Evolutionary conservation across 1,140 invertebrate genomes (phyloP).

Genomic region (Araneus ventricosus): DNA sequence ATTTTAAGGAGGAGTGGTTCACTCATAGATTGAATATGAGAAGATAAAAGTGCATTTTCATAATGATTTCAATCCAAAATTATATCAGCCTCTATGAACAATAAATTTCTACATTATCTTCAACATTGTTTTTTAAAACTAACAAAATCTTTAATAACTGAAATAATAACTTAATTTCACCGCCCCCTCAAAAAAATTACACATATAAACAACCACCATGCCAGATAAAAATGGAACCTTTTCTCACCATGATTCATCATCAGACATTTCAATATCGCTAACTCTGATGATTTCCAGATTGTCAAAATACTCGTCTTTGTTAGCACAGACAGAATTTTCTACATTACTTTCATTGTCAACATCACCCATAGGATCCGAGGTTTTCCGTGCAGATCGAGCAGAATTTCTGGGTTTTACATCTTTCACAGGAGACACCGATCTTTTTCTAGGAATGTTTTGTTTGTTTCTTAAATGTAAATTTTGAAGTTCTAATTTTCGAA

Average conservation of each 20-base stretch:
- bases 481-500: conserved; percentile 80
- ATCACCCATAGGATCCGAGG: not conserved
- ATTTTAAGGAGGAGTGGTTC: too few species aligned
- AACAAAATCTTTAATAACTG: too few species aligned
- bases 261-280: conserved; percentile 75
- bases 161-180: not conserved
- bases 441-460: conserved; percentile 74
- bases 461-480: conserved; percentile 80
- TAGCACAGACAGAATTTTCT: conserved; percentile 11
- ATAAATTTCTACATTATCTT: too few species aligned
- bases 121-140: too few species aligned
- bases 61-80: too few species aligned
- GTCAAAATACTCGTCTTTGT: conserved; percentile 68
- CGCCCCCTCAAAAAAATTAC: not conserved
- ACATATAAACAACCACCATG: not conserved
- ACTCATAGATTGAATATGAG: too few species aligned
- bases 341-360: conserved; percentile 7
- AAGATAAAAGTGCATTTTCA: too few species aligned
- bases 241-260: conserved; percentile 76
- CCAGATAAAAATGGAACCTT: not conserved
- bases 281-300: conserved; percentile 73
- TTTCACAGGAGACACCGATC: conserved; percentile 64
- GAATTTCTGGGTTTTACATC: conserved; percentile 23
- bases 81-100: too few species aligned
- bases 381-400: not conserved